Evolutionary conservation across 2,888 invertebrate species (phyloP).

Genomic region (Tuta absoluta): DNA sequence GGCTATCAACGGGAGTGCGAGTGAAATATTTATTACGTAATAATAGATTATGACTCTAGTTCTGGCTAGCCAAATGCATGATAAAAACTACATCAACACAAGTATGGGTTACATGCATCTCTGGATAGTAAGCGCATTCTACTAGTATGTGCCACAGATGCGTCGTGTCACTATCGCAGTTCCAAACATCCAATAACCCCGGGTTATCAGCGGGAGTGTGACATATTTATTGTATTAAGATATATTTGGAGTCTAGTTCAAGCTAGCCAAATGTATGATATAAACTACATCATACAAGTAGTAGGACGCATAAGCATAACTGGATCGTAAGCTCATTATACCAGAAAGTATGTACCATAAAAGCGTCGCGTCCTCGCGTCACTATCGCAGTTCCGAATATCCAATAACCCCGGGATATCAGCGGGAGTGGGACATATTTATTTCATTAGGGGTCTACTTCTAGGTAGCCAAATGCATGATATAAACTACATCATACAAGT

Average conservation of each 20-base stretch:
- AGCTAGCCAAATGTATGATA: too few species aligned
- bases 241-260: too few species aligned
- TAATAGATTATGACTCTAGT: neutral
- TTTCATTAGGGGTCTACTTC: neutral
- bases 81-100: too few species aligned
- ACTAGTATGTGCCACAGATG: neutral
- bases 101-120: too few species aligned
- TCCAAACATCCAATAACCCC: constrained; percentile 4
- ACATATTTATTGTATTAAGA: neutral
- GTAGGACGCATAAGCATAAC: too few species aligned
- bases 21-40: constrained; percentile 3
- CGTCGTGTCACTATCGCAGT: too few species aligned
- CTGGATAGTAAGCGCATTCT: too few species aligned
- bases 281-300: too few species aligned
- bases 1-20: neutral
- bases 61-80: too few species aligned
- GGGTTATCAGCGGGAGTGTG: constrained; percentile 4
- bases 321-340: too few species aligned
- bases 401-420: constrained; percentile 14
- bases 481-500: too few species aligned
- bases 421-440: neutral
- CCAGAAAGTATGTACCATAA: neutral
- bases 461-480: too few species aligned
- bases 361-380: neutral
- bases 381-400: constrained; percentile 8